A percentile compares a stretch with the other conserved stretches of the same genome.
These are phyloP conservation scores for Cryptus armator DNA, from an alignment of 2,888 invertebrate species.

Conservation along the genomic window DNA sequence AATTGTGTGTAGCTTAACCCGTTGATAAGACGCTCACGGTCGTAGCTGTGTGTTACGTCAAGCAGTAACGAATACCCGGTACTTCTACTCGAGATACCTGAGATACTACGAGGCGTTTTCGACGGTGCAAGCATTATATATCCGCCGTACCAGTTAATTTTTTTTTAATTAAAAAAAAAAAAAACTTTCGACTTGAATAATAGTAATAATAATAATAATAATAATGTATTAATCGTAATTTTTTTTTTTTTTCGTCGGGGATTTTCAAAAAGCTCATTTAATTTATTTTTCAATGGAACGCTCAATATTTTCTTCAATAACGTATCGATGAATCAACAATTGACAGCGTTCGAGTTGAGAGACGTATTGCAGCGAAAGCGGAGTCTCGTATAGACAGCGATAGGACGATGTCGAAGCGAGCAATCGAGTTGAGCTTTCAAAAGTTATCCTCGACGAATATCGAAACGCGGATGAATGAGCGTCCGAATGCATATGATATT, in stretches of 20 bases:
- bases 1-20: conserved; percentile 75
- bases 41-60: conserved; percentile 4
- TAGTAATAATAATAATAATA: no score
- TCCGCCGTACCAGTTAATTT: no score
- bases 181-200: no score
- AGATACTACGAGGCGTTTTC: no score
- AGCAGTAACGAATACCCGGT: not conserved
- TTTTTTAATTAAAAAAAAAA: no score
- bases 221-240: no score
- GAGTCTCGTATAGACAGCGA: not conserved
- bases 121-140: no score
- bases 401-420: not conserved
- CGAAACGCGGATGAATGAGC: not conserved
- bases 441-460: not conserved
- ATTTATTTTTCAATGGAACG: no score
- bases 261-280: no score
- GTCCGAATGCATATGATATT: not conserved
- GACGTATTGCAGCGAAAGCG: not conserved
- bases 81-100: not conserved
- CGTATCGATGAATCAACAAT: no score
- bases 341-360: not conserved
- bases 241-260: no score
- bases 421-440: not conserved
- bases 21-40: conserved; percentile 73
- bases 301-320: no score